Evolutionary conservation across 1,140 invertebrate genomes (phyloP), one percentile per base, ranked within the genome.

Genomic region (Littorina saxatilis): DNA sequence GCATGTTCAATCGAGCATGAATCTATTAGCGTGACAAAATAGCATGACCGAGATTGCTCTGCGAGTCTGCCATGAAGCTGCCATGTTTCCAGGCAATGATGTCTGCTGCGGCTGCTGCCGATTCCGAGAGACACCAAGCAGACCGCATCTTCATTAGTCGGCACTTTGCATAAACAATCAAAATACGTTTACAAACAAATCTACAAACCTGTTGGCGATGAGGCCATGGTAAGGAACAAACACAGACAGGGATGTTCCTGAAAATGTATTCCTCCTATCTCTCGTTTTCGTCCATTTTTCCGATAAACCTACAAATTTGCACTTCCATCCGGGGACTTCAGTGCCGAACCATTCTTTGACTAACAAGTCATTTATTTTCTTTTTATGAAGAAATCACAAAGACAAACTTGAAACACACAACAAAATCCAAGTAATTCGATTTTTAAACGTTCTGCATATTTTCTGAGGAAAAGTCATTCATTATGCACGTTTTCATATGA

Each of bases 241-340:
- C 77, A 80, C 72, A 40, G 79, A 73, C 73, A 68, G 32, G 39
- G 70, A 73, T 79, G 83, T 79, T 83, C 80, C 81, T 77, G 73
- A 84, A 81, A 81, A 79, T 75, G 77, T 63, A 72, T 74, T 80
- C 61, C 81, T 82, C 75, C 78, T 83, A 85, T 79, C 82, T 76
- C 52, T 79, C 75, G 81, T 78, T 82, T 86, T 86, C 85, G 82
- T 86, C 85, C 85, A 86, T 86, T 86, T 86, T 86, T 85, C 52
- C 68, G 55, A 70, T 82, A 82, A 82, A 79, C 78, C 70, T 78
- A 81, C 74, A 83, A 79, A 80, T 79, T 79, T 74, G 82, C 73
- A 81, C 77, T 78, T 82, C 76, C 85, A 86, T 86, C 85, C 85
- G 85, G 85, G 85, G 50, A 77, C 79, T 81, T 86, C 50, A n/a